Conservation (phyloP, 2,888 invertebrate species). For the Odiellus spinosus region DNA sequence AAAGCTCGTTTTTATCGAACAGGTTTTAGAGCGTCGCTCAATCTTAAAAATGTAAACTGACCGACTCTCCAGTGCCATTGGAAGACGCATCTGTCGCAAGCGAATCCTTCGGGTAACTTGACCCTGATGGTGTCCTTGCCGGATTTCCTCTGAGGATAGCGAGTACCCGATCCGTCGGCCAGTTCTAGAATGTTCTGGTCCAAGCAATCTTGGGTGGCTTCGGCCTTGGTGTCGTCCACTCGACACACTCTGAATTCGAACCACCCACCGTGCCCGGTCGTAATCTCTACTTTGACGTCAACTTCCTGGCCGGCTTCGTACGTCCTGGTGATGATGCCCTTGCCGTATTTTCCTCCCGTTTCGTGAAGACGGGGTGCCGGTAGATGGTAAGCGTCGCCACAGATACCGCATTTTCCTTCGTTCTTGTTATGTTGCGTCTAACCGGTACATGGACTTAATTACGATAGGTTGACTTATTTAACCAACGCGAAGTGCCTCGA, state of each 20-base stretch:
- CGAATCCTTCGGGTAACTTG: slow-evolving; percentile 24
- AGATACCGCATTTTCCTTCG: slow-evolving; percentile 17
- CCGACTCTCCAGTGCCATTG: slow-evolving; percentile 32
- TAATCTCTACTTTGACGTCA: slow-evolving; percentile 27
- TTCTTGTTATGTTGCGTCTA: slow-evolving; percentile 7
- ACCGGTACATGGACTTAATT: no score
- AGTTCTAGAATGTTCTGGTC: slow-evolving; percentile 50
- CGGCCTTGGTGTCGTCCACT: slow-evolving; percentile 19
- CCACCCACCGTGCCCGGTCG: slow-evolving; percentile 29
- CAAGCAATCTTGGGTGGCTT: slow-evolving; percentile 41
- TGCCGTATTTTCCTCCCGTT: slow-evolving; percentile 16
- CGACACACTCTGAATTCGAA: slow-evolving; percentile 31
- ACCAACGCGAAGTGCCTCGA: no score
- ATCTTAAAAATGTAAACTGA: slow-evolving; percentile 11
- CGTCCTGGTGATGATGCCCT: slow-evolving; percentile 9
- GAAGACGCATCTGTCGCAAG: slow-evolving; percentile 29
- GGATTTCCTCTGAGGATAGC: slow-evolving; percentile 9
- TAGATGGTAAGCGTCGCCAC: slow-evolving; percentile 15
- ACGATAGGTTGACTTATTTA: no score
- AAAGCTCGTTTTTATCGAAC: slow-evolving; percentile 7
- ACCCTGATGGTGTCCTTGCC: slow-evolving; percentile 11
- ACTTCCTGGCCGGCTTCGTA: slow-evolving; percentile 18
- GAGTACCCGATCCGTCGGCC: slow-evolving; percentile 45
- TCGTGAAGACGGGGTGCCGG: slow-evolving; percentile 14
- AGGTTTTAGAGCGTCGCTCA: slow-evolving; percentile 9